Evolutionary conservation across 64 coral and sea anemone species (phyloP).

Genomic region (Actinia equina): DNA sequence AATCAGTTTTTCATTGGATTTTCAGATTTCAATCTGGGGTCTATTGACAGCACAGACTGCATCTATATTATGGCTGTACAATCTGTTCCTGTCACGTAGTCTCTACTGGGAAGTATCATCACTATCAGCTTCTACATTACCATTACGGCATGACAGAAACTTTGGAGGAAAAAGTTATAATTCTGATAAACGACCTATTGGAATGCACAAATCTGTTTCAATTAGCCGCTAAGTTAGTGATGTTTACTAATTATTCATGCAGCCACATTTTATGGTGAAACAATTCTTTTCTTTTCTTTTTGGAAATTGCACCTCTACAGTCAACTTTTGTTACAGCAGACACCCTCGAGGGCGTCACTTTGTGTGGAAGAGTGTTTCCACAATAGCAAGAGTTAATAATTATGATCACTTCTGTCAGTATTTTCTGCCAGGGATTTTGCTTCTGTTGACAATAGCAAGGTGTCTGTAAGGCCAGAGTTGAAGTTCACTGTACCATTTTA

Average conservation of each 20-base stretch:
- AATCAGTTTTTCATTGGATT: neutral
- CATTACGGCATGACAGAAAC: conserved; percentile 78
- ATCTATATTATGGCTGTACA: conserved; percentile 87
- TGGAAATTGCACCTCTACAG: too few species aligned
- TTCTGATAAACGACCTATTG: conserved; percentile 77
- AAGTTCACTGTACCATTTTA: too few species aligned
- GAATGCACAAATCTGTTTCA: conserved; percentile 85
- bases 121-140: conserved; percentile 78
- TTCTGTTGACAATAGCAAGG: too few species aligned
- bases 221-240: conserved; percentile 28
- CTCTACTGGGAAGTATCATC: conserved; percentile 99
- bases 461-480: too few species aligned
- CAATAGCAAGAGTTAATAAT: too few species aligned
- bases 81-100: conserved; percentile 95
- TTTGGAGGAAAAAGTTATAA: conserved; percentile 77
- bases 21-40: conserved; percentile 85
- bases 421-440: too few species aligned
- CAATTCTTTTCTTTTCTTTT: too few species aligned
- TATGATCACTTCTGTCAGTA: too few species aligned
- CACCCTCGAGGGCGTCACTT: too few species aligned
- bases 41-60: conserved; percentile 65
- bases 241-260: neutral
- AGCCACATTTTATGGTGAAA: neutral
- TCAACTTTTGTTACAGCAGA: too few species aligned
- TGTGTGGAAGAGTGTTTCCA: too few species aligned